Evolutionary conservation across 1,140 invertebrate species (phyloP).

Genomic region (Coenobita brevimanus): DNA sequence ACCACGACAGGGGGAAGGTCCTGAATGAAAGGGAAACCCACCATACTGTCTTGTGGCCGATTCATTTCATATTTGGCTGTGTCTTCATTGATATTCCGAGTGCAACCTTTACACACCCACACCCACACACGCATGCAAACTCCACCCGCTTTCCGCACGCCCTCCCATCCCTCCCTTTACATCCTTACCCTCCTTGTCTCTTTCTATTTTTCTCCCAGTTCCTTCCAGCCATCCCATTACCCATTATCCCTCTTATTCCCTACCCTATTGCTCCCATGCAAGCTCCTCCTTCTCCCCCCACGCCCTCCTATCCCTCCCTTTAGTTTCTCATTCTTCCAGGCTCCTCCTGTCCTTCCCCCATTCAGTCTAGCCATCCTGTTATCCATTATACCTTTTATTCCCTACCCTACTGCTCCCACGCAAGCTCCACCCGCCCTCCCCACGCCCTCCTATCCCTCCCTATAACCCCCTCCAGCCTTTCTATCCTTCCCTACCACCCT

Average conservation of each 20-base stretch:
- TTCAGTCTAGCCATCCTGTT: not conserved
- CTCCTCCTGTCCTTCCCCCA: not conserved
- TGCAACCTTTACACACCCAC: too few relatives aligned
- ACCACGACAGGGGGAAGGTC: too few relatives aligned
- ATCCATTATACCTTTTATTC: not conserved
- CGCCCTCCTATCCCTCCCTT: not conserved
- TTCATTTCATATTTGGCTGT: too few relatives aligned
- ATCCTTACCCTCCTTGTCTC: not conserved
- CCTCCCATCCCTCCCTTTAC: not conserved
- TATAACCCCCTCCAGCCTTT: too few relatives aligned
- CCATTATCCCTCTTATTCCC: not conserved
- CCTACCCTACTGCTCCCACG: too few relatives aligned
- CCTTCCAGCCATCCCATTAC: not conserved
- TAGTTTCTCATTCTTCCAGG: not conserved
- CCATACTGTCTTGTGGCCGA: too few relatives aligned
- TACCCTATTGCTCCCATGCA: not conserved
- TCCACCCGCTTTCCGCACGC: too few relatives aligned
- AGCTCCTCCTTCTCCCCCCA: not conserved
- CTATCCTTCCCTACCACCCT: too few relatives aligned
- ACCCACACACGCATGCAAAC: not conserved
- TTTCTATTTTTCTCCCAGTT: not conserved
- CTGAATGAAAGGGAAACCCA: too few relatives aligned
- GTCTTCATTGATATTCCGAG: too few relatives aligned
- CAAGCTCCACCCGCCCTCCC: too few relatives aligned
- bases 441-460: too few relatives aligned